Evolutionary conservation across 2,888 invertebrate genomes (phyloP), one percentile per base, ranked within the genome.

Genomic region (Lasioglossum pauxillum): DNA sequence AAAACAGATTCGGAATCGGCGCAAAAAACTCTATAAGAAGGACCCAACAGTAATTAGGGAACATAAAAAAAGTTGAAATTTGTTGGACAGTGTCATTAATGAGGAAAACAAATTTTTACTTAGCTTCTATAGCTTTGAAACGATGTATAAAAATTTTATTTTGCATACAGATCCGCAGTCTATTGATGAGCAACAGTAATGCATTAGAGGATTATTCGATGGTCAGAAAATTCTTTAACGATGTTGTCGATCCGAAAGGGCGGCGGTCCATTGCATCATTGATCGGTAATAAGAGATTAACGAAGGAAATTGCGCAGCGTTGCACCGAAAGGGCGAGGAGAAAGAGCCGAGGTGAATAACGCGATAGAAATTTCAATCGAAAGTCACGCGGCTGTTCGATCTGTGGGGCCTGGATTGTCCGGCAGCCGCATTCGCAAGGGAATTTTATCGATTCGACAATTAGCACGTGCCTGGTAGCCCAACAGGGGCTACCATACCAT

Each of bases 291-390:
- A 31, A 64, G 64, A 64, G 64, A 64, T 64, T 64, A 64, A 64
- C 1, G 64, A 31, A 64, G 64, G 64, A 64, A 31, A 64, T 64
- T 64, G 41, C 41, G 72, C 44, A 44, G 41, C 44, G 41, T 2
- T 72, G 31, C 23, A 8, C 7, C n/a, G 72, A 44, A 44, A 41
- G 41, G 44, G 27, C 64, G 64, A 14, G 27, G 72, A 73, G 64
- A 46, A 69, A 35, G 31, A 74, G 35, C 31, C 41, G 75, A 69
- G 60, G 80, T 84, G 85, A 85, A 85, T 84, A 84, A 77, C 80
- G 75, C 75, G 85, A 72, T 78, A 78, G 85, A 86, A 80, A 85
- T 85, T 84, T 78, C 64, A 78, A n/a, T 67, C 74, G 60, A 85
- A 78, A 75, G 79, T 77, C 80, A 16, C 84, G 74, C 69, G 57